These are phyloP conservation scores for Drosophila nikananu DNA, from an alignment of 1,140 invertebrate species.

Conservation along the genomic window DNA sequence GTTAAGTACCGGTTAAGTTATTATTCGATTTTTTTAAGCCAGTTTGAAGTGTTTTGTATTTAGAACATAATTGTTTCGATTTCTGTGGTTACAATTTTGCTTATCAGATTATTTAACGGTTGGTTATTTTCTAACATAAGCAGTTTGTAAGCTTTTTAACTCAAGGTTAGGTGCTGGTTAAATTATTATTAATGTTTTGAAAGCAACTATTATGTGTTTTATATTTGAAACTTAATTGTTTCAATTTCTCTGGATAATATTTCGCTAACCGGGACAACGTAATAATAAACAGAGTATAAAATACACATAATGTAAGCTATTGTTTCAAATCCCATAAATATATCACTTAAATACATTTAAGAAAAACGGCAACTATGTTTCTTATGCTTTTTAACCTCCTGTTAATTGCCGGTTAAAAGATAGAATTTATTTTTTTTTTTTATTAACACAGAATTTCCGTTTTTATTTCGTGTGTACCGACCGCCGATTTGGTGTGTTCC, in stretches of 20 bases:
- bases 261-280: background rate
- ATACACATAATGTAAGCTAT: background rate
- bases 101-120: no score
- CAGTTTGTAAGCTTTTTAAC: no score
- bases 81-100: no score
- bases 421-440: background rate
- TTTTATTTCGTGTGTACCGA: background rate
- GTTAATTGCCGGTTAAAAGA: background rate
- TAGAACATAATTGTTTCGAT: background rate
- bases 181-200: background rate
- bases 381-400: background rate
- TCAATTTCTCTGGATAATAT: background rate
- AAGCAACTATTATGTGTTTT: no score
- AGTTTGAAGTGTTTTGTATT: background rate
- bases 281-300: background rate
- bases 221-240: no score
- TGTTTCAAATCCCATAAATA: background rate
- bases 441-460: no score
- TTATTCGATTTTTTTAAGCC: no score
- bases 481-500: background rate
- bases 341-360: background rate
- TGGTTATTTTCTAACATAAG: no score
- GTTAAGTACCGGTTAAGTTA: background rate
- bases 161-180: no score
- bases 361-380: background rate